phyloP scores from a whole-genome alignment of 2,888 invertebrate species.

The Vanessa cardui region DNA sequence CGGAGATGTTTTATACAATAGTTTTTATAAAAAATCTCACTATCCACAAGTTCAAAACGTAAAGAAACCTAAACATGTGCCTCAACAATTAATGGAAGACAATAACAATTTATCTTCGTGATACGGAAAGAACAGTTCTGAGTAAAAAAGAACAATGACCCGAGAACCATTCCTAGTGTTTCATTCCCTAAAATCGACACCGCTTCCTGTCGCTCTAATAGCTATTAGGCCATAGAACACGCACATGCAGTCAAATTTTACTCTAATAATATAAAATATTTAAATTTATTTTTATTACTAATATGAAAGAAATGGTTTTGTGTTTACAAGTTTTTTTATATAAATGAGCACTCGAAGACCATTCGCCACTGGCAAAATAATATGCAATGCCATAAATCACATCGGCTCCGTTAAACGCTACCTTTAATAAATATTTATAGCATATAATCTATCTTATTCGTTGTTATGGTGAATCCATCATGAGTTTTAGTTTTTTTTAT shows the following conservation, averaged over 20 bases:
- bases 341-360: constrained; percentile 31
- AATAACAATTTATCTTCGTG: constrained; percentile 68
- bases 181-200: constrained; percentile 79
- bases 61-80: constrained; percentile 9
- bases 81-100: constrained; percentile 52
- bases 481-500: constrained; percentile 33
- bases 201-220: constrained; percentile 74
- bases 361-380: constrained; percentile 48
- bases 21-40: too few species aligned
- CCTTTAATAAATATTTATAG: constrained; percentile 62
- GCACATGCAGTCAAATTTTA: constrained; percentile 48
- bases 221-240: constrained; percentile 55
- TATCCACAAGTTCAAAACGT: background rate
- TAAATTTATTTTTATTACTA: background rate
- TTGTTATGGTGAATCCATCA: constrained; percentile 49
- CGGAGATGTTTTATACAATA: too few species aligned
- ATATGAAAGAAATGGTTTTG: background rate
- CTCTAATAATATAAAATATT: background rate
- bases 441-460: constrained; percentile 49
- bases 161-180: constrained; percentile 70
- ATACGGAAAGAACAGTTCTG: constrained; percentile 62
- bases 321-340: background rate
- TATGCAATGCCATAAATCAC: constrained; percentile 51
- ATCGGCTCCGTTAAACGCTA: constrained; percentile 48
- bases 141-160: constrained; percentile 78